phyloP scores from a whole-genome alignment of 2,888 invertebrate species.

The Aphodius sticticus region DNA sequence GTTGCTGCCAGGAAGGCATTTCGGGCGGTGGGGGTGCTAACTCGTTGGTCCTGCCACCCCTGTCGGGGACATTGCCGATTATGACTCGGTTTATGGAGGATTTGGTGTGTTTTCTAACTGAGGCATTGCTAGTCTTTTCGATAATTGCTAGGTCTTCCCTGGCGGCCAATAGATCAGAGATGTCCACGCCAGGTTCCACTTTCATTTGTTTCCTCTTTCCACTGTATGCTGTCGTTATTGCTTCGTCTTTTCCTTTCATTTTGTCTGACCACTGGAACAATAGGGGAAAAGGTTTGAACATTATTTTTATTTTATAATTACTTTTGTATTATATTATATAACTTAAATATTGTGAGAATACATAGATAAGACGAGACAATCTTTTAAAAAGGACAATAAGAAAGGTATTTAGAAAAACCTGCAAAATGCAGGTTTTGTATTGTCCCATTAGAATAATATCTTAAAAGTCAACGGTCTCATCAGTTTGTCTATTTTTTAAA shows the following conservation, averaged over 20 bases:
- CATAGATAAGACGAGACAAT: too few relatives aligned
- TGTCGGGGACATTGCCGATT: slow-evolving; percentile 92
- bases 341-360: too few relatives aligned
- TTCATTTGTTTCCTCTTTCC: slow-evolving; percentile 63
- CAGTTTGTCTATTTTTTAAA: too few relatives aligned
- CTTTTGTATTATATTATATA: too few relatives aligned
- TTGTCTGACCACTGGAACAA: slow-evolving; percentile 82
- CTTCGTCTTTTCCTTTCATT: slow-evolving; percentile 75
- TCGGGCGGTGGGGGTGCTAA: slow-evolving; percentile 94
- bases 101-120: slow-evolving; percentile 84
- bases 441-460: too few relatives aligned
- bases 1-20: slow-evolving; percentile 95
- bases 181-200: slow-evolving; percentile 70
- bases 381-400: too few relatives aligned
- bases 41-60: slow-evolving; percentile 92
- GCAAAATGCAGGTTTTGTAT: too few relatives aligned
- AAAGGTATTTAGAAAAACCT: too few relatives aligned
- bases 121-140: slow-evolving; percentile 91
- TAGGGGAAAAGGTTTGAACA: slow-evolving; percentile 4
- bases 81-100: slow-evolving; percentile 87
- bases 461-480: too few relatives aligned
- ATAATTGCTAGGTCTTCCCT: slow-evolving; percentile 84
- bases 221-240: slow-evolving; percentile 69
- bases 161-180: slow-evolving; percentile 86
- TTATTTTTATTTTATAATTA: too few relatives aligned